Evolutionary conservation across 2,797 vertebrate species (phyloP).

Genomic region (Anniella stebbinsi): DNA sequence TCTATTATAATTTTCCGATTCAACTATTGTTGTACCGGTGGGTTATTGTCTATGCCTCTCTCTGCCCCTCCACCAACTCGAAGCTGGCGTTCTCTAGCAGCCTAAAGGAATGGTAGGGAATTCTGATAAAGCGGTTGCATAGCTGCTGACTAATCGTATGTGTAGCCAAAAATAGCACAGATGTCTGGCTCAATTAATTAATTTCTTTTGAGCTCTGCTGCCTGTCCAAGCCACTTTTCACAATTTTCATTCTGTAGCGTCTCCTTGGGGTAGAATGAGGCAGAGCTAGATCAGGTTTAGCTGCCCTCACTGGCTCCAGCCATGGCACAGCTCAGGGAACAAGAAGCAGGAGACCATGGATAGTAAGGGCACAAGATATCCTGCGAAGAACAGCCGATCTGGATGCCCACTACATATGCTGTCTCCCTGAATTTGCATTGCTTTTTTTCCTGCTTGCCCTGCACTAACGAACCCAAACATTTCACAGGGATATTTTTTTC

Average conservation of each 20-base stretch:
- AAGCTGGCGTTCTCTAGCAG: not conserved
- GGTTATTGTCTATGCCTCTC: not conserved
- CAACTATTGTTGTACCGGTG: not conserved
- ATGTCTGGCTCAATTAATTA: not conserved
- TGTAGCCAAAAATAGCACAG: not conserved
- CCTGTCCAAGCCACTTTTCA: not conserved
- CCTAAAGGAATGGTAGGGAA: not conserved
- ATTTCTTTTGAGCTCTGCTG: not conserved
- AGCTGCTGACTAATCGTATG: not conserved
- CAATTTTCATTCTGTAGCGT: not conserved
- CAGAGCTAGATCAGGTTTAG: not conserved
- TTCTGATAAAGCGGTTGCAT: not conserved
- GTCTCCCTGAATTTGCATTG: not conserved
- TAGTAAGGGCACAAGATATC: not conserved
- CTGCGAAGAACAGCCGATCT: not conserved
- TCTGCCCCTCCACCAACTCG: too few relatives aligned
- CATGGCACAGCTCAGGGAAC: too few relatives aligned
- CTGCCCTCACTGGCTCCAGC: not conserved
- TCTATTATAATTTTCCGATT: not conserved
- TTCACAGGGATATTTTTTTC: conserved; percentile 18
- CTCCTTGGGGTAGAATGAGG: not conserved
- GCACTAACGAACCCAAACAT: not conserved
- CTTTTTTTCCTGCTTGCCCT: not conserved
- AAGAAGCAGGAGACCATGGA: not conserved
- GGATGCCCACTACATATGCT: not conserved